These are phyloP conservation scores for Osedax fenrisi DNA, from an alignment of 2,888 invertebrate genomes.

Conservation along the genomic window DNA sequence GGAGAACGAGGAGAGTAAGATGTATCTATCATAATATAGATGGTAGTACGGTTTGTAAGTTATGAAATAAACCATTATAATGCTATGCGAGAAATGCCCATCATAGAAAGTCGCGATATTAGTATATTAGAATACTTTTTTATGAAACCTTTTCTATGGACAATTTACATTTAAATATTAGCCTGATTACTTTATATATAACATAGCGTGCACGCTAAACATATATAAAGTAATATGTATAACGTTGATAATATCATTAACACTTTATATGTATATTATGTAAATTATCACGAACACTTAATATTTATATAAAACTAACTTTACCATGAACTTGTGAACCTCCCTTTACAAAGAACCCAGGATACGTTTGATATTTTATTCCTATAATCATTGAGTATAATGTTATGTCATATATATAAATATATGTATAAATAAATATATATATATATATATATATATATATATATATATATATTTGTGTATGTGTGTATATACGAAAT, in stretches of 20 bases:
- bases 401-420: neutral
- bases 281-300: neutral
- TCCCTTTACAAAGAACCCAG: neutral
- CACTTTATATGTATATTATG: neutral
- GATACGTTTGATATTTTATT: neutral
- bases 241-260: neutral
- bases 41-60: no score
- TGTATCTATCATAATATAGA: no score
- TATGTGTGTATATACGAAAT: neutral
- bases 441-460: neutral
- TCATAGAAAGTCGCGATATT: no score
- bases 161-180: neutral
- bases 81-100: no score
- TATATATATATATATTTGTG: neutral
- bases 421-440: neutral
- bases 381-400: neutral
- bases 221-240: neutral
- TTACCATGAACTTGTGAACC: neutral
- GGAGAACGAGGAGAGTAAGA: no score
- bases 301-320: neutral
- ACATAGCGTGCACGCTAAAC: neutral
- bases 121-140: no score
- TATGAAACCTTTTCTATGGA: neutral
- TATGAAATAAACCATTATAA: no score
- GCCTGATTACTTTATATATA: neutral